Percentiles rank a stretch among this genome's conserved stretches.
Evolutionary conservation across 2,888 invertebrate genomes (phyloP).

Genomic region (Lobophora halterata): DNA sequence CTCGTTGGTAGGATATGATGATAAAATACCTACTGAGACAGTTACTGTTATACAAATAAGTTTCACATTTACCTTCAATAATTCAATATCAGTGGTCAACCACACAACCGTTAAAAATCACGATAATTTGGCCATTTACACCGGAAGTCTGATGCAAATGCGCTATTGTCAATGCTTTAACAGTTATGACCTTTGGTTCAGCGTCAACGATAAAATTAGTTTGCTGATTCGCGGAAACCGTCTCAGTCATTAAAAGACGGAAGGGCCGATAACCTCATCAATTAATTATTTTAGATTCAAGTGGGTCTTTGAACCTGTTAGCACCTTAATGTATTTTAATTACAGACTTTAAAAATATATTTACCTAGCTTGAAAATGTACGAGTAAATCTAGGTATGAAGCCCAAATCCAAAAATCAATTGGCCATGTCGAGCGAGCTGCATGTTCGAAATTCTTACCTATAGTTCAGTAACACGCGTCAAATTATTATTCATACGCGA

Average conservation of each 20-base stretch:
- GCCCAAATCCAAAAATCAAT: too few species aligned
- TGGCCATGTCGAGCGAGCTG: too few species aligned
- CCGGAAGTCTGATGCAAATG: slow-evolving; percentile 73
- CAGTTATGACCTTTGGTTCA: slow-evolving; percentile 64
- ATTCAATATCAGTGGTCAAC: slow-evolving; percentile 54
- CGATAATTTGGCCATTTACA: slow-evolving; percentile 66
- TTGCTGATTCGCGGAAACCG: slow-evolving; percentile 55
- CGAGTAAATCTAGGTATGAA: too few species aligned
- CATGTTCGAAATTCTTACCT: too few species aligned
- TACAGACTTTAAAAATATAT: too few species aligned
- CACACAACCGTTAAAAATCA: slow-evolving; percentile 62
- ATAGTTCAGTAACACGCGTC: slow-evolving; percentile 2
- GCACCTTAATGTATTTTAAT: too few species aligned
- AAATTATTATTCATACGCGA: slow-evolving; percentile 25
- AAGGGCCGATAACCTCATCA: slow-evolving; percentile 46
- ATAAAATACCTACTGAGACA: too few species aligned
- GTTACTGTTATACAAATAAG: too few species aligned
- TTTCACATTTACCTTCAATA: slow-evolving; percentile 27
- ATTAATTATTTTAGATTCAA: slow-evolving; percentile 30
- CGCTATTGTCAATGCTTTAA: slow-evolving; percentile 61
- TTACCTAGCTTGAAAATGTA: too few species aligned
- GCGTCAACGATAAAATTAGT: slow-evolving; percentile 43
- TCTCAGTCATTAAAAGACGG: slow-evolving; percentile 14
- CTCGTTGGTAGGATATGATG: too few species aligned
- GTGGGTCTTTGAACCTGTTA: too few species aligned